Evolutionary conservation across 2,113 vertebrate species (phyloP), one percentile per base, ranked within the genome.

Genomic region (Craseonycteris thonglongyai): DNA sequence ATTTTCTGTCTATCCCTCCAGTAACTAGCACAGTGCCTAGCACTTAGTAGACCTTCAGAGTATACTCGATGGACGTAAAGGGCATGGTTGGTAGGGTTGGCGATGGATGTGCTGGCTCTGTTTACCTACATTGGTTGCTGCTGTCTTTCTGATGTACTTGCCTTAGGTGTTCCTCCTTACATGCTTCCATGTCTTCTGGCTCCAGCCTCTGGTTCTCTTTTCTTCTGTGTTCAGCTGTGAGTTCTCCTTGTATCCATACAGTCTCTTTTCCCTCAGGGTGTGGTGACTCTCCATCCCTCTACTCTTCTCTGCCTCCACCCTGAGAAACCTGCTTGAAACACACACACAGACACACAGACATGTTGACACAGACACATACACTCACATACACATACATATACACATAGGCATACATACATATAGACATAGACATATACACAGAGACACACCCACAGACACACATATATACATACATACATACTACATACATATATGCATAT

Each of bases 251-350:
- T 92, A 58, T 72, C 7, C 26, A 49, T 45, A 21, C 7, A 26
- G 30, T 71, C 19, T 69, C n/a, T 83, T 93, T 58, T 42, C 38
- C 30, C 75, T 68, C n/a, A 74, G 33, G 75, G 33, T 82, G 30
- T 26, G 33, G 16, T 79, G 35, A 51, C 24, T 45, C 35, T 69
- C 22, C 18, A 38, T 54, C 42, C 51, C 9, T n/a, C 49, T 11
- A 59, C 61, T 82, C 12, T 69, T 76, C 28, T 76, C 68, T 66
- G 56, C 18, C 56, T 95, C 21, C 21, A 92, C 47, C 14, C 2
- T 56, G 74, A 91, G 38, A 89, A 94, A 71, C 65, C 22, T 80
- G 54, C 61, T 93, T 81, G 81, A 61, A 5, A 72, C 15, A 75
- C 59, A 35, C 14, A 8, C 33, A 15, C 30, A 18, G 13, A 16